Evolutionary conservation across 2,113 vertebrate genomes (phyloP).

Genomic region (Phodopus roborovskii): DNA sequence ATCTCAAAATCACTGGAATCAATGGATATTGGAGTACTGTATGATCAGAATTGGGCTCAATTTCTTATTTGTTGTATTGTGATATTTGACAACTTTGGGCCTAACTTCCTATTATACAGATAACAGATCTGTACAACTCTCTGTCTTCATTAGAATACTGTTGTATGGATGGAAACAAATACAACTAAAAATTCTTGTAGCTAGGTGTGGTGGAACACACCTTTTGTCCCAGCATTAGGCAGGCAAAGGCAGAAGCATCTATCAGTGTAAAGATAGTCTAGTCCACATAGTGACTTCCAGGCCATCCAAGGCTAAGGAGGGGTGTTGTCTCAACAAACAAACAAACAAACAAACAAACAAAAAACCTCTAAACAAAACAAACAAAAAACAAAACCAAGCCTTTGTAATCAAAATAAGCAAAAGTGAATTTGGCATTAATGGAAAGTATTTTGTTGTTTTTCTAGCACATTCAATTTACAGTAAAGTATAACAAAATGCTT

Average conservation of each 20-base stretch:
- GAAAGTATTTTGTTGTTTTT: not conserved
- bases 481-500: constrained; percentile 41
- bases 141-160: not conserved
- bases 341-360: too few relatives aligned
- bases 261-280: not conserved
- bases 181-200: constrained; percentile 1
- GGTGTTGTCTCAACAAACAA: not conserved
- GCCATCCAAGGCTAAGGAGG: not conserved
- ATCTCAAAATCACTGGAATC: constrained; percentile 16
- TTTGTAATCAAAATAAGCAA: constrained; percentile 8
- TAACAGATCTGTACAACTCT: constrained; percentile 10
- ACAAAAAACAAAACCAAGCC: not conserved
- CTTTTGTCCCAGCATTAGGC: not conserved
- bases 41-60: constrained; percentile 18
- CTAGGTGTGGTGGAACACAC: not conserved
- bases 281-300: not conserved
- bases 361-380: too few relatives aligned
- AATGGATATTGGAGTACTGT: not conserved
- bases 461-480: constrained; percentile 7
- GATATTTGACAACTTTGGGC: constrained; percentile 31
- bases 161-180: constrained; percentile 27
- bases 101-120: not conserved
- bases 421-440: constrained; percentile 32
- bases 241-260: not conserved
- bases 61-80: constrained; percentile 40